phyloP scores from a whole-genome alignment of 37 sponge, comb jelly and placozoan genomes.

The Hormiphora californensis region DNA sequence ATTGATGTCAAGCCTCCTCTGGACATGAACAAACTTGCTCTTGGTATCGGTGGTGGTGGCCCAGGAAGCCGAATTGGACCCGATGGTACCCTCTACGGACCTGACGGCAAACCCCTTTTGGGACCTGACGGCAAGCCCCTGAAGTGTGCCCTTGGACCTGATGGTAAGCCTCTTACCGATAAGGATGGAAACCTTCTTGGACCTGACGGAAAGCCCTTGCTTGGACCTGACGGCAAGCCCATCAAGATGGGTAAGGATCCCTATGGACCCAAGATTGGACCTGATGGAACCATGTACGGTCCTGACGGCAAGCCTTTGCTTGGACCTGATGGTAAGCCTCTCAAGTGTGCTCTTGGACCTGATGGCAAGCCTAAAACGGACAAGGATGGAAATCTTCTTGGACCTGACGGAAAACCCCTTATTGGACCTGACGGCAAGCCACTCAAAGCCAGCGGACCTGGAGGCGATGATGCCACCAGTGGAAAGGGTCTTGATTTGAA shows the following conservation, averaged over 20 bases:
- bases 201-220: slow-evolving; percentile 31
- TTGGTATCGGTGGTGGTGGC: slow-evolving; percentile 29
- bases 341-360: slow-evolving; percentile 54
- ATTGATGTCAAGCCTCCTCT: slow-evolving; percentile 50
- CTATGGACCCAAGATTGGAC: slow-evolving; percentile 10
- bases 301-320: slow-evolving; percentile 10
- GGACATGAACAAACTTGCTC: slow-evolving; percentile 10
- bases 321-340: neutral
- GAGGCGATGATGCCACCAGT: neutral
- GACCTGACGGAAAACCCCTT: slow-evolving; percentile 42
- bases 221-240: slow-evolving; percentile 51
- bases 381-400: slow-evolving; percentile 29
- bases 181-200: slow-evolving; percentile 33
- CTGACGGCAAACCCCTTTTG: slow-evolving; percentile 2
- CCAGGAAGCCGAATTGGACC: neutral
- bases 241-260: too few species aligned
- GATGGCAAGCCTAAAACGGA: slow-evolving; percentile 19
- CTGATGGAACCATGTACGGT: slow-evolving; percentile 22
- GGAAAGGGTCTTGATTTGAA: slow-evolving; percentile 45
- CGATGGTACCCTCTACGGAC: slow-evolving; percentile 15
- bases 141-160: slow-evolving; percentile 52
- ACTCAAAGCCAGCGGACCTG: neutral
- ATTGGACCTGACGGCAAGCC: slow-evolving; percentile 51
- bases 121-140: slow-evolving; percentile 7
- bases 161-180: slow-evolving; percentile 37